Evolutionary conservation across 37 sponge, comb jelly and placozoan species (phyloP).

Genomic region (Amphimedon queenslandica): DNA sequence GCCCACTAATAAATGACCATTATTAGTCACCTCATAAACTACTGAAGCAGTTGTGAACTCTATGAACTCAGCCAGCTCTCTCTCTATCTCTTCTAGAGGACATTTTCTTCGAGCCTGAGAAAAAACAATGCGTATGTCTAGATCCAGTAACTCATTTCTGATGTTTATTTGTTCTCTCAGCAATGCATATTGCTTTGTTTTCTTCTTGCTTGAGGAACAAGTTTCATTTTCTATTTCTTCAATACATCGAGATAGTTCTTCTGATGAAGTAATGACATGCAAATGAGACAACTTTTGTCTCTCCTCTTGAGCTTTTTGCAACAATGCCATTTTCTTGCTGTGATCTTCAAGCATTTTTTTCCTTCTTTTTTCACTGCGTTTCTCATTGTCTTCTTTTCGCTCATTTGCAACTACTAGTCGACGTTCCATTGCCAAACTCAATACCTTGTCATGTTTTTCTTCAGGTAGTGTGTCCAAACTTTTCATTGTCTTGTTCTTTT

Average conservation of each 20-base stretch:
- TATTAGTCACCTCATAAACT: background rate
- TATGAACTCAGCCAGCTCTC: constrained; percentile 9
- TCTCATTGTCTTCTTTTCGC: constrained; percentile 1
- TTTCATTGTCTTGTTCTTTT: constrained; percentile 27
- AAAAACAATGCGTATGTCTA: constrained; percentile 30
- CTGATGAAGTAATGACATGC: constrained; percentile 31
- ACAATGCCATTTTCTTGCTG: constrained; percentile 6
- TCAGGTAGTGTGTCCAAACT: constrained; percentile 11
- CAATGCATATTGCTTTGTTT: background rate
- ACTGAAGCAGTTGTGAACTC: background rate
- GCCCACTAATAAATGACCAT: constrained; percentile 16
- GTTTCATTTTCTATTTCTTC: background rate
- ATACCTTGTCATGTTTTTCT: background rate
- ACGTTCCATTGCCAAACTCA: background rate
- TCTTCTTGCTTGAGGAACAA: background rate
- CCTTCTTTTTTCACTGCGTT: constrained; percentile 1
- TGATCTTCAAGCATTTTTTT: constrained; percentile 8
- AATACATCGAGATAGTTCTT: background rate
- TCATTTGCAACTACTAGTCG: background rate
- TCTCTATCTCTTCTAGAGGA: constrained; percentile 21
- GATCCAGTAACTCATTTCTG: constrained; percentile 9
- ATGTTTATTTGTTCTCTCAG: constrained; percentile 26
- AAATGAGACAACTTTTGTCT: constrained; percentile 21
- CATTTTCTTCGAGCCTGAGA: constrained; percentile 15
- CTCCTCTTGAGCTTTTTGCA: constrained; percentile 15